A percentile compares a stretch with the other conserved stretches of the same genome.
These are phyloP conservation scores for Cinclus mexicanus DNA, from an alignment of 2,113 vertebrate genomes.

Conservation along the genomic window DNA sequence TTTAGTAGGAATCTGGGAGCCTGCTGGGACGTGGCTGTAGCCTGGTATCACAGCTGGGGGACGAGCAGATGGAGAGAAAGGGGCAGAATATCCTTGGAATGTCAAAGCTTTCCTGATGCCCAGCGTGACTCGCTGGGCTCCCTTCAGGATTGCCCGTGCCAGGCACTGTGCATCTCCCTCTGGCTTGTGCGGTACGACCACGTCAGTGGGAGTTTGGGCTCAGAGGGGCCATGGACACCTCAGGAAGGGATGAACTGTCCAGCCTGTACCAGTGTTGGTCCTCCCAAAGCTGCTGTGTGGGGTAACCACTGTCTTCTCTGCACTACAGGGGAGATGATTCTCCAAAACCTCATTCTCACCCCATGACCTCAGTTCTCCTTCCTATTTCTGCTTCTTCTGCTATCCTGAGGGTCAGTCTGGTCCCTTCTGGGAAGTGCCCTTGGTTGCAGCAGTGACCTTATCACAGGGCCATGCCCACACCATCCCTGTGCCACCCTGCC, in stretches of 20 bases:
- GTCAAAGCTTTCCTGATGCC: background rate
- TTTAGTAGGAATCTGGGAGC: background rate
- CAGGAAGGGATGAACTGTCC: rapidly evolving
- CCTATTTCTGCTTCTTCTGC: background rate
- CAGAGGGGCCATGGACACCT: rapidly evolving
- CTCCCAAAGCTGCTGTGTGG: background rate
- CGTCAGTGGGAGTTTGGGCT: background rate
- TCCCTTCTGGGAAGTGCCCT: background rate
- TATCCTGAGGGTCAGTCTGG: rapidly evolving
- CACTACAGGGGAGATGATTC: rapidly evolving
- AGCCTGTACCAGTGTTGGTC: background rate
- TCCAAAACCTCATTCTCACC: background rate
- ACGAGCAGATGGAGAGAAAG: background rate
- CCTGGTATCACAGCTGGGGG: background rate
- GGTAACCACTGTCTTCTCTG: too few relatives aligned
- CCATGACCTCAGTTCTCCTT: background rate
- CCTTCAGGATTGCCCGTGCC: background rate
- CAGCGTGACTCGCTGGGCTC: background rate
- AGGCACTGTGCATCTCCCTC: background rate
- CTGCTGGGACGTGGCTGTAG: background rate
- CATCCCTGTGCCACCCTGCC: background rate
- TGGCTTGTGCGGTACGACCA: rapidly evolving
- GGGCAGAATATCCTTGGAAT: background rate
- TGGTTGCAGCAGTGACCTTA: background rate
- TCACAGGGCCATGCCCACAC: rapidly evolving